Percentiles rank a stretch among this genome's conserved stretches.
Evolutionary conservation across 2,888 invertebrate genomes (phyloP).

Genomic region (Xestia ashworthii): DNA sequence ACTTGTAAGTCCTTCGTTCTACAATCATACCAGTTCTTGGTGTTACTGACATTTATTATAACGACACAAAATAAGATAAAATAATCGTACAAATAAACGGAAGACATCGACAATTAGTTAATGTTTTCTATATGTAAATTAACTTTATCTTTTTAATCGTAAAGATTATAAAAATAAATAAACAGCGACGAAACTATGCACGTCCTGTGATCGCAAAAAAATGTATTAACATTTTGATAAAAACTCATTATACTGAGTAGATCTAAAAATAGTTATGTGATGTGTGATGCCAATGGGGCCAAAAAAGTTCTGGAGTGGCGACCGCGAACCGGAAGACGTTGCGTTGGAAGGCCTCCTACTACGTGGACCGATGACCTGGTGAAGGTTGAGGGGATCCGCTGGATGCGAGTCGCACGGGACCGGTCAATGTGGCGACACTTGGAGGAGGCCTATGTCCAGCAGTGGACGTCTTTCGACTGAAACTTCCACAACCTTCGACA

Average conservation of each 20-base stretch:
- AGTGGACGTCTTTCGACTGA: no score
- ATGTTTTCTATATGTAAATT: conserved; percentile 44
- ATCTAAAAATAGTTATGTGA: background rate
- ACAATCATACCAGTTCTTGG: background rate
- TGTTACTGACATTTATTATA: background rate
- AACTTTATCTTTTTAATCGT: conserved; percentile 27
- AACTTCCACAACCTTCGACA: no score
- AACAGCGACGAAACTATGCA: conserved; percentile 30
- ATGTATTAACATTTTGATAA: conserved; percentile 13
- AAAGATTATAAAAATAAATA: conserved; percentile 33
- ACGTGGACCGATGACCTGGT: no score
- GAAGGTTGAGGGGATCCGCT: no score
- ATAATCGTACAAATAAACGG: conserved; percentile 19
- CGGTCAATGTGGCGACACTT: no score
- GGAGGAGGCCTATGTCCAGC: no score
- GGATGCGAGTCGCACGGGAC: no score
- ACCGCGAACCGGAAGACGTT: no score
- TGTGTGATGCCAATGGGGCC: no score
- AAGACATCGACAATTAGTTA: conserved; percentile 38
- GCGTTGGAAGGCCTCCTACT: no score
- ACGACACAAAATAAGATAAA: background rate
- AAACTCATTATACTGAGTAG: background rate
- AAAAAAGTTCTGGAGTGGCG: no score
- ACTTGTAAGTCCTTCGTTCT: background rate
- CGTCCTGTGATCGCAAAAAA: conserved; percentile 49